phyloP scores from a whole-genome alignment of 2,797 vertebrate species.

The Sus cebifrons region DNA sequence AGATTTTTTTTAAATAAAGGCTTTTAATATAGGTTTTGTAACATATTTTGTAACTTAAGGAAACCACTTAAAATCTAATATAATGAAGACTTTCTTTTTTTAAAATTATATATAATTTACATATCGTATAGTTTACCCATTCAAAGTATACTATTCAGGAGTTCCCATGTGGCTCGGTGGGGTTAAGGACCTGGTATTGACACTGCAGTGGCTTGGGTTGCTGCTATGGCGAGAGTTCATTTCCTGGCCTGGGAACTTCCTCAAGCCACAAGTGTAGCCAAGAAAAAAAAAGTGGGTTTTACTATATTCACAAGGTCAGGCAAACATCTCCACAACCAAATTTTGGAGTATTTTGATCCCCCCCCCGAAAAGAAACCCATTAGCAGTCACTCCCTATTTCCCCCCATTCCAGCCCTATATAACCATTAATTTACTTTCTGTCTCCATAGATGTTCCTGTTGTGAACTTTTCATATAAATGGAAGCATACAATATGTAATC shows the following conservation, averaged over 20 bases:
- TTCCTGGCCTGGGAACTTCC: too few species aligned
- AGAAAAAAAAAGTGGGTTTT: neutral
- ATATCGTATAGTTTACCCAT: neutral
- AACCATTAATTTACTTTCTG: neutral
- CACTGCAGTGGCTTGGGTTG: too few species aligned
- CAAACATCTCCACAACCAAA: neutral
- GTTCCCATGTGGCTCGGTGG: too few species aligned
- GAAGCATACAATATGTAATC: neutral
- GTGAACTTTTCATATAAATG: constrained; percentile 4
- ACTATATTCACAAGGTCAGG: neutral
- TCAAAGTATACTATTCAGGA: neutral
- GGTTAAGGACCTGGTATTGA: too few species aligned
- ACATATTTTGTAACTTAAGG: neutral
- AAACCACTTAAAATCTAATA: constrained; percentile 8
- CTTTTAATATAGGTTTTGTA: neutral
- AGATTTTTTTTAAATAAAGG: too few species aligned
- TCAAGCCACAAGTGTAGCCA: too few species aligned
- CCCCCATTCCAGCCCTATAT: neutral
- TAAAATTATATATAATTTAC: neutral
- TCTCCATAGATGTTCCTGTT: neutral
- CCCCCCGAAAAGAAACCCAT: neutral
- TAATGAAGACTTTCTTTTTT: constrained; percentile 48
- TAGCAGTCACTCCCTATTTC: neutral
- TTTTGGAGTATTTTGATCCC: constrained; percentile 30
- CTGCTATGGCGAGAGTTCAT: too few species aligned